These are phyloP conservation scores for Eriosoma lanigerum DNA, from an alignment of 1,140 invertebrate species.

Conservation along the genomic window DNA sequence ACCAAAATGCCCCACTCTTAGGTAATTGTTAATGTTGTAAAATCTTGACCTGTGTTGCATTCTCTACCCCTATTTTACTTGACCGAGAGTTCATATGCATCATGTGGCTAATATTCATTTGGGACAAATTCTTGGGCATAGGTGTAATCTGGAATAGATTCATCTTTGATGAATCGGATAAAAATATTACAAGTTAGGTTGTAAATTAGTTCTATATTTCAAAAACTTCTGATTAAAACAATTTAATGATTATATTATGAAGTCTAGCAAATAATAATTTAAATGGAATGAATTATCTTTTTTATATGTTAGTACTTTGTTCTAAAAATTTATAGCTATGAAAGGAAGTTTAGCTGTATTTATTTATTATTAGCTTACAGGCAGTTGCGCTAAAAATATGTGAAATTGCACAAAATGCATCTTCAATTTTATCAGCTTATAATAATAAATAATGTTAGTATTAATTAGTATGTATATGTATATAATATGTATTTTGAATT, in stretches of 20 bases:
- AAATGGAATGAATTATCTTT: not conserved
- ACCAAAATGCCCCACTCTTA: slow-evolving; percentile 30
- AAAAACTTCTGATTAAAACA: slow-evolving; percentile 22
- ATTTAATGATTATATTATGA: slow-evolving; percentile 28
- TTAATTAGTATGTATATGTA: too few species aligned
- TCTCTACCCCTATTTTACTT: slow-evolving; percentile 32
- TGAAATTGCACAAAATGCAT: too few species aligned
- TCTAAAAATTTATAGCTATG: too few species aligned
- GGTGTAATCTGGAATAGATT: slow-evolving; percentile 45
- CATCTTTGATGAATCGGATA: slow-evolving; percentile 33
- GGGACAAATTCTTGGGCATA: slow-evolving; percentile 39
- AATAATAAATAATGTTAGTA: too few species aligned
- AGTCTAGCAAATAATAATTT: not conserved
- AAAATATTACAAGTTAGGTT: slow-evolving; percentile 39
- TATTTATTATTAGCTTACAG: too few species aligned
- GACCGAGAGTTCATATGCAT: slow-evolving; percentile 23
- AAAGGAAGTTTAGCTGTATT: too few species aligned
- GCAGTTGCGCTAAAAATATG: too few species aligned
- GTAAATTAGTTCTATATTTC: slow-evolving; percentile 10
- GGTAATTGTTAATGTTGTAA: slow-evolving; percentile 16
- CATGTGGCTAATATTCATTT: slow-evolving; percentile 13
- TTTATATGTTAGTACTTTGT: too few species aligned
- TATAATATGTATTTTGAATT: too few species aligned
- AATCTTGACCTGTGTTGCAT: slow-evolving; percentile 14
- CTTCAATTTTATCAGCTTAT: too few species aligned